phyloP scores from a whole-genome alignment of 64 coral and sea anemone species.

The Montipora efflorescens region DNA sequence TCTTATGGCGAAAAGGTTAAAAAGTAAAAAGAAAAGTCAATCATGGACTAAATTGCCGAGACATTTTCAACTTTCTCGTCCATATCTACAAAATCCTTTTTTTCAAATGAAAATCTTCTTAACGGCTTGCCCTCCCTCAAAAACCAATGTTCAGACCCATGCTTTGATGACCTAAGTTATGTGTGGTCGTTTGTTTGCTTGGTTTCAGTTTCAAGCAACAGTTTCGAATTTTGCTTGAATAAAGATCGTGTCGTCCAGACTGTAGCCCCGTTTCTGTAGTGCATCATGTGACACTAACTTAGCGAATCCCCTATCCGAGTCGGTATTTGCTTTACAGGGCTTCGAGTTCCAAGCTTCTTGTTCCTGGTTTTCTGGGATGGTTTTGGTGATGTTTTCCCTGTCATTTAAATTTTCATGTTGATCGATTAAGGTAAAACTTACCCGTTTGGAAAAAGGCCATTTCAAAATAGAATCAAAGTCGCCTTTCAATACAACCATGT shows the following conservation, averaged over 20 bases:
- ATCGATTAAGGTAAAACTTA: background rate
- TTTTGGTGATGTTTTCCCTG: background rate
- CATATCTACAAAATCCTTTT: no score
- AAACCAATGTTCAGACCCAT: no score
- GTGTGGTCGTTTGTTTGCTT: no score
- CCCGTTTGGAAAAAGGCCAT: background rate
- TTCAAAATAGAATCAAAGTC: background rate
- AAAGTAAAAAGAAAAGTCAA: no score
- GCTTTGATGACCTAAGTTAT: no score
- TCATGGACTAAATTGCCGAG: no score
- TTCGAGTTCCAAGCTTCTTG: background rate
- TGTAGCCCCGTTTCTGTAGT: background rate
- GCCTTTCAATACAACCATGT: conserved; percentile 10
- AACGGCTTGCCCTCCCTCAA: no score
- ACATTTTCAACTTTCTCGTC: no score
- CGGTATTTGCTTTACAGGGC: background rate
- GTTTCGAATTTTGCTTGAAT: background rate
- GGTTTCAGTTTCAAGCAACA: no score
- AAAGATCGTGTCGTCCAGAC: conserved; percentile 4
- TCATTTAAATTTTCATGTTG: background rate
- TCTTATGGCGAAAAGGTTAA: no score
- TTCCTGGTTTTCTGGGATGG: background rate
- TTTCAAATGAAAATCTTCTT: no score
- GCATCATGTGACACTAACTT: background rate
- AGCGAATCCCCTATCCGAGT: background rate